phyloP scores from a whole-genome alignment of 1,140 invertebrate species.

The Pantala flavescens region DNA sequence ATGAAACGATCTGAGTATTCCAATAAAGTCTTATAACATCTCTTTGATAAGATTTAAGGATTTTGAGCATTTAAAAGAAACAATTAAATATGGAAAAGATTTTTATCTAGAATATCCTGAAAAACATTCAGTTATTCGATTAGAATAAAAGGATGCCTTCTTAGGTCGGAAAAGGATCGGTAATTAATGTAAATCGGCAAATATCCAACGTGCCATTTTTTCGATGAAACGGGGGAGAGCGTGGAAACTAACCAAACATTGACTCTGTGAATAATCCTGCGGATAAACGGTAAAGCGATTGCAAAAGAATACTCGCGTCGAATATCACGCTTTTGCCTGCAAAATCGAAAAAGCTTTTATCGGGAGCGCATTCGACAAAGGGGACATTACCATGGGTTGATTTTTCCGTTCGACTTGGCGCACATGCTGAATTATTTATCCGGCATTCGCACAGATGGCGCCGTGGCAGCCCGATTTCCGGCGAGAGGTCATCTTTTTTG shows the following conservation, averaged over 20 bases:
- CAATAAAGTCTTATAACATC: too few relatives aligned
- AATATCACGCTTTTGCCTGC: neutral
- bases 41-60: too few relatives aligned
- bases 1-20: too few relatives aligned
- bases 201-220: conserved; percentile 1
- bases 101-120: too few relatives aligned
- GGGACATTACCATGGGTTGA: neutral
- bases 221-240: neutral
- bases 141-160: too few relatives aligned
- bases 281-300: neutral
- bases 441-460: neutral
- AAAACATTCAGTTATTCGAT: too few relatives aligned
- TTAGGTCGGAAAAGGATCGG: too few relatives aligned
- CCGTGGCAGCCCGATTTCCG: neutral
- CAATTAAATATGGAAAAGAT: too few relatives aligned
- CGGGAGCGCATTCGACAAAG: neutral
- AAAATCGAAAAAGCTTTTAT: neutral
- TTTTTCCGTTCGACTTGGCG: neutral
- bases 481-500: too few relatives aligned
- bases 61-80: too few relatives aligned
- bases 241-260: neutral
- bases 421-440: neutral
- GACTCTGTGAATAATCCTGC: conserved; percentile 5
- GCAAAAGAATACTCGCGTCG: neutral
- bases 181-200: too few relatives aligned